Evolutionary conservation across 2,888 invertebrate species (phyloP).

Genomic region (Eupelmus urozonus): DNA sequence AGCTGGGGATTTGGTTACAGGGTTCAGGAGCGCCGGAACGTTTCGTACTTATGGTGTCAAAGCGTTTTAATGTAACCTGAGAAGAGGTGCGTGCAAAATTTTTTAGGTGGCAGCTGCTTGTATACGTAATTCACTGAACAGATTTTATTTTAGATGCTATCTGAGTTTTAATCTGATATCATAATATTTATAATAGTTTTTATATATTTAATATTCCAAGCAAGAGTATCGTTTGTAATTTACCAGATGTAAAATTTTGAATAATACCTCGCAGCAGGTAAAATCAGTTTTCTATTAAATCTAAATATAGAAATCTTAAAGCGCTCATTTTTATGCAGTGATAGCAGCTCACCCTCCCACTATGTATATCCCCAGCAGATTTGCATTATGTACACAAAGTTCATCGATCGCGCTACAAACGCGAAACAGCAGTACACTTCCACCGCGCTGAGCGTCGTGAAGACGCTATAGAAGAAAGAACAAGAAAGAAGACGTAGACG

Average conservation of each 20-base stretch:
- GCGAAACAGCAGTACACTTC: background rate
- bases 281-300: background rate
- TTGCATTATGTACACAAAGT: background rate
- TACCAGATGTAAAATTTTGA: no score
- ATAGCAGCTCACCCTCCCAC: background rate
- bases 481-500: background rate
- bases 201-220: no score
- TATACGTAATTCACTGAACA: no score
- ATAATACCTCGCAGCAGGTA: no score
- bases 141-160: no score
- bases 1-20: slow-evolving; percentile 11
- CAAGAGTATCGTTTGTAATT: no score
- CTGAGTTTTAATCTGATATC: no score
- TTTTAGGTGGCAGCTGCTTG: background rate
- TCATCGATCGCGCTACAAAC: slow-evolving; percentile 25
- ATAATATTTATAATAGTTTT: no score
- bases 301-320: background rate
- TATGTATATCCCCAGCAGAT: no score
- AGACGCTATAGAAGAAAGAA: background rate
- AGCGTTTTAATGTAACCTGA: slow-evolving; percentile 1
- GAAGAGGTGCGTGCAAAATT: background rate
- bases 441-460: background rate
- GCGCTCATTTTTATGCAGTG: background rate
- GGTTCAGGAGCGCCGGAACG: background rate
- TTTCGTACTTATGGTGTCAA: background rate